Conservation (phyloP, 1,140 invertebrate genomes). For the Drosophila grimshawi region DNA sequence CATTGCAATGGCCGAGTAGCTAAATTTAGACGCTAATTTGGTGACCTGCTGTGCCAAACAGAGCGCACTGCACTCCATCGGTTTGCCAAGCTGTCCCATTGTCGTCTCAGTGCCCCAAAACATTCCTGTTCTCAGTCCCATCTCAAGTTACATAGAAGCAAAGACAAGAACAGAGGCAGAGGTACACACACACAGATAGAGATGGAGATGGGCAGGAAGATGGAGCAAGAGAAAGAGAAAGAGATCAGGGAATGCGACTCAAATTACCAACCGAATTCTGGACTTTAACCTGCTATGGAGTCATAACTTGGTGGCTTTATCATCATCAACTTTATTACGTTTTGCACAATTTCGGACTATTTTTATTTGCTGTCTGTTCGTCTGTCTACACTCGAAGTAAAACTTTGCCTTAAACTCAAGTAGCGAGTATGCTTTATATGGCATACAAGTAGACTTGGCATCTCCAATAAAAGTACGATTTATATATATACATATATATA, state of each 20-base stretch:
- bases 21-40: slow-evolving; percentile 81
- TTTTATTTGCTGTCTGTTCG: slow-evolving; percentile 8
- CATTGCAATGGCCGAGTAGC: slow-evolving; percentile 65
- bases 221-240: slow-evolving; percentile 2
- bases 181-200: not conserved
- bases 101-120: slow-evolving; percentile 32
- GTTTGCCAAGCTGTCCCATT: slow-evolving; percentile 18
- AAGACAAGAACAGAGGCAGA: not conserved
- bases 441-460: no score
- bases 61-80: slow-evolving; percentile 6
- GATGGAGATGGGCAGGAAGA: slow-evolving; percentile 1
- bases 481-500: no score
- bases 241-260: slow-evolving; percentile 42
- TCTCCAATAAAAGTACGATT: no score
- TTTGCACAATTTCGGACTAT: slow-evolving; percentile 28
- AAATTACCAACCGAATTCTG: slow-evolving; percentile 64
- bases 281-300: slow-evolving; percentile 31
- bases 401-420: not conserved
- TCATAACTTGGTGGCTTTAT: slow-evolving; percentile 59
- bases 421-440: no score
- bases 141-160: slow-evolving; percentile 39
- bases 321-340: slow-evolving; percentile 50
- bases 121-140: slow-evolving; percentile 44
- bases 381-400: not conserved
- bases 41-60: slow-evolving; percentile 62